These are phyloP conservation scores for Anguilla pacifica DNA, from an alignment of 2,797 vertebrate genomes.

Conservation along the genomic window DNA sequence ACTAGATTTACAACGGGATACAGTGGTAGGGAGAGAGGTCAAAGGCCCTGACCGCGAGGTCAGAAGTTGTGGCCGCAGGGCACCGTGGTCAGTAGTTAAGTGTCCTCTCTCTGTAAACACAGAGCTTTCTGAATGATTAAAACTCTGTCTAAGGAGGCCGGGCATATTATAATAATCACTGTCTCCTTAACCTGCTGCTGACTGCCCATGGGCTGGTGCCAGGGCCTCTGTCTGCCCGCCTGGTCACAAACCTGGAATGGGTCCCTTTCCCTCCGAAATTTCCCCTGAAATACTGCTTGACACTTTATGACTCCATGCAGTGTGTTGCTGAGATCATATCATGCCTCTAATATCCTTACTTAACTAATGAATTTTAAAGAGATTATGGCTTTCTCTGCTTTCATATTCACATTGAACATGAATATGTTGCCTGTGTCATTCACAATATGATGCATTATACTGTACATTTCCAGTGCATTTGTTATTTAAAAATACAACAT, in stretches of 20 bases:
- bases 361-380: not conserved
- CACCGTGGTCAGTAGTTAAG: conserved; percentile 48
- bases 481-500: not conserved
- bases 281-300: not conserved
- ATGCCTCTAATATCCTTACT: not conserved
- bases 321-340: not conserved
- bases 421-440: not conserved
- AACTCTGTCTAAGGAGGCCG: conserved; percentile 25
- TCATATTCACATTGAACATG: not conserved
- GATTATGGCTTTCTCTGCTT: not conserved
- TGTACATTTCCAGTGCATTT: not conserved
- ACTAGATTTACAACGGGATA: conserved; percentile 41
- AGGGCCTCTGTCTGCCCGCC: not conserved
- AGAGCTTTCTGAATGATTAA: conserved; percentile 50
- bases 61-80: conserved; percentile 59
- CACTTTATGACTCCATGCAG: not conserved
- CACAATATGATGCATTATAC: not conserved
- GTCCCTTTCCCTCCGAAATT: not conserved
- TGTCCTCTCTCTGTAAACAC: conserved; percentile 40
- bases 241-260: not conserved
- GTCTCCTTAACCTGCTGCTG: not conserved
- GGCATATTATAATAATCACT: conserved; percentile 16
- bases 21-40: conserved; percentile 51
- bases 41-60: conserved; percentile 63
- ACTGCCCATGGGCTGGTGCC: not conserved